Base-by-base conservation (phyloP, 2,113 vertebrate genomes). In the Plectropomus leopardus region DNA sequence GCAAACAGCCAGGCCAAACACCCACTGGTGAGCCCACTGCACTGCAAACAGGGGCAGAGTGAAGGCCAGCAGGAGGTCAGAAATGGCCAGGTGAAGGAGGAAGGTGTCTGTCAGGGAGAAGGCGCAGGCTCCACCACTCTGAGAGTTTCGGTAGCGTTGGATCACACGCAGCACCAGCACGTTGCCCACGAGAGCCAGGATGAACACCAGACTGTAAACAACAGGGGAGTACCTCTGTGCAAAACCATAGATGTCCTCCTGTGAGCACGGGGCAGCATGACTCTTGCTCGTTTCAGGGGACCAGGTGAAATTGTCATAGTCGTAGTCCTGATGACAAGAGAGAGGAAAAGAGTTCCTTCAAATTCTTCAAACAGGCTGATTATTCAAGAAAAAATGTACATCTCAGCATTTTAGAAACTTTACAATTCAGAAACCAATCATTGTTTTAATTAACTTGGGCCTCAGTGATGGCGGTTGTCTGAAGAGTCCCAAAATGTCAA, bases 1-100 rank as follows among this genome's bases (percentile, higher is more conserved):
- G 86, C 96, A 97, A n/a, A 72, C 23, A 5, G 47, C 48, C 28
- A 74, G 1, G 1, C 95, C 94, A 1, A 96, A 96, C 19, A 91
- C 78, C 97, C 97, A 98, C 23, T 85, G 65, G 0, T 78, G 68
- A 26, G 83, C 55, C 81, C 94, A 96, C 83, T 96, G 93, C 16
- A 89, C 76, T 0, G 96, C 95, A 83, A 96, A 96, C 69, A 98
- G 88, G 34, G 97, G 97, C 65, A 98, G 85, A 0, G 95, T 95
- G 70, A 96, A 58, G 40, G 95, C 96, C 28, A 98, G 93, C 21
- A 98, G 87, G 14, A 97, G 89, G 85, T 98, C 97, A 0, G 97
- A 96, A 2, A 96, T 68, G 50, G 97, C 96, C 90, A 98, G 85
- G 91, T 98, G 96, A 30, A 98, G 95, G 82, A 98, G 95, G 84